Percentiles rank a stretch among this genome's conserved stretches.
Evolutionary conservation across 2,797 vertebrate genomes (phyloP).

Genomic region (Nannoperca australis): DNA sequence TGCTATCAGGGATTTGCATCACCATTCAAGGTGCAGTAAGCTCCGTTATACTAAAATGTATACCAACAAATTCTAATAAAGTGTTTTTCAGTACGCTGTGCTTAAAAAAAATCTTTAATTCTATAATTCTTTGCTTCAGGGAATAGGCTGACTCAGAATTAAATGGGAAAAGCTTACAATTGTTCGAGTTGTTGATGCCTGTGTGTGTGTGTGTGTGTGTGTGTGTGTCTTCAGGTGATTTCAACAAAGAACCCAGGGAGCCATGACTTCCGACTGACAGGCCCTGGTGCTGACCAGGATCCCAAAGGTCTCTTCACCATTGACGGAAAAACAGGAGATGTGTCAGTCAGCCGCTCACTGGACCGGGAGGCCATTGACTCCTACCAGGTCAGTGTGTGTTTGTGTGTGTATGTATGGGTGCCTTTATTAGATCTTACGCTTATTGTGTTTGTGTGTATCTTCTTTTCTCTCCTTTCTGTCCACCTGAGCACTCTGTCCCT

Average conservation of each 20-base stretch:
- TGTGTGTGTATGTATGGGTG: constrained; percentile 38
- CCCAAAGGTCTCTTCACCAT: constrained; percentile 94
- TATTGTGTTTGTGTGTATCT: constrained; percentile 5
- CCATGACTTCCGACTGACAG: constrained; percentile 92
- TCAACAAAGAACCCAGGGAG: constrained; percentile 87
- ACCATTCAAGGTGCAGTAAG: constrained; percentile 5
- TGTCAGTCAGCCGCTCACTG: constrained; percentile 91
- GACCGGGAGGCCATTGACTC: constrained; percentile 91
- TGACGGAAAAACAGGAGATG: constrained; percentile 90
- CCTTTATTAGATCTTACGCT: neutral
- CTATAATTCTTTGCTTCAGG: neutral
- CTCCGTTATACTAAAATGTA: constrained; percentile 16
- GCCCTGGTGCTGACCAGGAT: constrained; percentile 93
- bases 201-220: constrained; percentile 24
- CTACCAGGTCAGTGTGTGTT: constrained; percentile 89
- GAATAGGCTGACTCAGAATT: constrained; percentile 9
- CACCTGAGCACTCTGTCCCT: neutral
- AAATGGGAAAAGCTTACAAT: constrained; percentile 2
- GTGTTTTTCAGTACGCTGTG: neutral
- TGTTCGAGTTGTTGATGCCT: constrained; percentile 10
- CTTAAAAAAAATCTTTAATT: constrained; percentile 4
- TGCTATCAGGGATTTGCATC: constrained; percentile 47
- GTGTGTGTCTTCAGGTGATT: constrained; percentile 87
- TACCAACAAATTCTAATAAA: constrained; percentile 9
- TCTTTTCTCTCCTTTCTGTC: constrained; percentile 10